Evolutionary conservation across 2,888 invertebrate genomes (phyloP).

Genomic region (Watsonalla binaria): DNA sequence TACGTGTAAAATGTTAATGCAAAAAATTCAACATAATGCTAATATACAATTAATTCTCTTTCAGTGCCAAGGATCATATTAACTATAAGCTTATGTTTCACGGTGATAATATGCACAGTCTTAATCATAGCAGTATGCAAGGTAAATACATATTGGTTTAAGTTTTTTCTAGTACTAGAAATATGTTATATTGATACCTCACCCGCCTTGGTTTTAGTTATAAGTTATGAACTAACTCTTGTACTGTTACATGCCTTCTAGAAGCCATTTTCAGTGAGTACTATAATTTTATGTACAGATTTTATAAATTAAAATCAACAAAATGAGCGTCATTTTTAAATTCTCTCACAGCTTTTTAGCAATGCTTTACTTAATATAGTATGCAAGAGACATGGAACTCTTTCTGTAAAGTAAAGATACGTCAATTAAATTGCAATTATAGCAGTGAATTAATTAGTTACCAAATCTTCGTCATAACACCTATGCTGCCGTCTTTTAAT

Average conservation of each 20-base stretch:
- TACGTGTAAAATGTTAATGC: too few relatives aligned
- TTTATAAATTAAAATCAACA: neutral
- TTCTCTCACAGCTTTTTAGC: too few relatives aligned
- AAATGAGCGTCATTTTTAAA: too few relatives aligned
- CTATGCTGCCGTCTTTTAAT: too few relatives aligned
- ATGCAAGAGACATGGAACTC: too few relatives aligned
- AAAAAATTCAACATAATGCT: too few relatives aligned
- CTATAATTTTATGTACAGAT: neutral
- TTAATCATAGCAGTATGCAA: constrained; percentile 86
- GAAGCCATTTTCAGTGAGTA: constrained; percentile 51
- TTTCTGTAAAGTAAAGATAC: too few relatives aligned
- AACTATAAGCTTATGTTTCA: constrained; percentile 88
- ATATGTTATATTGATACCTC: neutral
- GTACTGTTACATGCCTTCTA: constrained; percentile 26
- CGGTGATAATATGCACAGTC: constrained; percentile 87
- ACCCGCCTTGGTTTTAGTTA: constrained; percentile 24
- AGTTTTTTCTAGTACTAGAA: constrained; percentile 5
- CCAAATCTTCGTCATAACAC: too few relatives aligned
- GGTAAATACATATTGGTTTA: constrained; percentile 70
- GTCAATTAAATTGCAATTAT: too few relatives aligned
- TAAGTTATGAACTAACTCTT: constrained; percentile 4
- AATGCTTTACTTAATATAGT: too few relatives aligned
- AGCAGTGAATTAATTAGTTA: too few relatives aligned
- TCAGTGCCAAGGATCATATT: constrained; percentile 86
- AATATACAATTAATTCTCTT: constrained; percentile 33